Evolutionary conservation across 2,888 invertebrate species (phyloP), one percentile per base, ranked within the genome.

Genomic region (Caenorhabditis sp.): DNA sequence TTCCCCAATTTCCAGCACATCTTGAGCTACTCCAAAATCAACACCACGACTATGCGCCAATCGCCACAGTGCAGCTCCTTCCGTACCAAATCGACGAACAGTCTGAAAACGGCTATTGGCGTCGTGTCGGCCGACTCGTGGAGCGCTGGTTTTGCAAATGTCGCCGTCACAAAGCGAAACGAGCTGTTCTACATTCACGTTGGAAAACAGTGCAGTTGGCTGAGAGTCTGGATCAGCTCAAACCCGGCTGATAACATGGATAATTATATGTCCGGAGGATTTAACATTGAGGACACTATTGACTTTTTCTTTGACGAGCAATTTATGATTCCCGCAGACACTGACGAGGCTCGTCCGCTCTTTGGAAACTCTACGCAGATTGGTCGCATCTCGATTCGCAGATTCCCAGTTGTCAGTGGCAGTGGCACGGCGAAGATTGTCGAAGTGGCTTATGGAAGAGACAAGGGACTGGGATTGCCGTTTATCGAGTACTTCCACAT

Each of bases 251-350:
- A 13, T 22, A 40, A 6, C 2, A 40, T 40, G 40, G 6, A 5
- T 11, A 13, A 40, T 13, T 40, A 40, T 13, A 40, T 40, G 40
- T 11, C 40, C 13, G 2, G 11, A 2, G 40, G 13, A 40, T 13
- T 51, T 28, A 47, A 40, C 28, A 40, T 67, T 6, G 20, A 0
- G 0, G 67, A 74, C 11, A 67, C 67, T 0, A 60, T 74, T 32
- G 74, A 74, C 50, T n/a, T 74, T 22, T 74, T 74, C 32, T 67
- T 74, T 20, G 67, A 74, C 44, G 67, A 74, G 22, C 74, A 74
- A 44, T 65, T 74, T 22, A 18, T 67, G 11, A 60, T 74, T 5
- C 58, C 58, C 1, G 56, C 74, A 0, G 74, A 67, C 51, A 60
- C 51, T 26, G 60, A 74, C 28, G 67, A 74, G 18, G 74, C 67